These are phyloP conservation scores for Montipora cactus DNA, from an alignment of 64 coral and sea anemone genomes.

Conservation along the genomic window DNA sequence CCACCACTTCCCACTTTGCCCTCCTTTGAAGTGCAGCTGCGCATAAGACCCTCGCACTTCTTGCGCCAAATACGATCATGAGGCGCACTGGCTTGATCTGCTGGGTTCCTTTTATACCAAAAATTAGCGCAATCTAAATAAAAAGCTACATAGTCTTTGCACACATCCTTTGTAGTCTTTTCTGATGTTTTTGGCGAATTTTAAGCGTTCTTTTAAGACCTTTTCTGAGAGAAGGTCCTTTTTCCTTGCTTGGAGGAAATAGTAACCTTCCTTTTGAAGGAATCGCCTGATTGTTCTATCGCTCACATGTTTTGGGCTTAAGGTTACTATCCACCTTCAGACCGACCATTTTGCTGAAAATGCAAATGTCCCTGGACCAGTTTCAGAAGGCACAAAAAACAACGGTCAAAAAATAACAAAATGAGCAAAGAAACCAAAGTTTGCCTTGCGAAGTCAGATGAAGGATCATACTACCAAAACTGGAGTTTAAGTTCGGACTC, in stretches of 20 bases:
- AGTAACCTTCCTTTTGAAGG: not conserved
- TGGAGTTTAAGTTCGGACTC: too few species aligned
- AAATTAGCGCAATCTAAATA: constrained; percentile 6
- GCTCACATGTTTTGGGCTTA: constrained; percentile 25
- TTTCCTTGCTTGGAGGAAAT: constrained; percentile 3
- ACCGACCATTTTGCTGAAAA: too few species aligned
- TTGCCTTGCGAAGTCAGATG: too few species aligned
- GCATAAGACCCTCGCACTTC: not conserved
- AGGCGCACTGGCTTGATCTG: constrained; percentile 2
- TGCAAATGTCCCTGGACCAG: too few species aligned
- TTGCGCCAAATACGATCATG: not conserved
- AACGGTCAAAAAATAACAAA: too few species aligned
- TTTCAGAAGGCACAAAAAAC: too few species aligned
- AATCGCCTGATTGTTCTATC: constrained; percentile 35
- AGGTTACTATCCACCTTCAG: too few species aligned
- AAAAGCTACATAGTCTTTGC: not conserved
- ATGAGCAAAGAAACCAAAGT: too few species aligned
- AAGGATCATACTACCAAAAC: too few species aligned
- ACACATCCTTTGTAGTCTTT: constrained; percentile 30
- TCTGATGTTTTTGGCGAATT: constrained; percentile 1
- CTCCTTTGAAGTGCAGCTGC: constrained; percentile 31
- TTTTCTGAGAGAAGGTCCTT: constrained; percentile 10
- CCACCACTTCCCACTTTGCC: constrained; percentile 47
- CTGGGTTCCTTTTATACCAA: constrained; percentile 12
- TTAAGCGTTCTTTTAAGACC: not conserved